These are phyloP conservation scores for Chrysocyon brachyurus DNA, from an alignment of 2,797 vertebrate species.

Conservation along the genomic window DNA sequence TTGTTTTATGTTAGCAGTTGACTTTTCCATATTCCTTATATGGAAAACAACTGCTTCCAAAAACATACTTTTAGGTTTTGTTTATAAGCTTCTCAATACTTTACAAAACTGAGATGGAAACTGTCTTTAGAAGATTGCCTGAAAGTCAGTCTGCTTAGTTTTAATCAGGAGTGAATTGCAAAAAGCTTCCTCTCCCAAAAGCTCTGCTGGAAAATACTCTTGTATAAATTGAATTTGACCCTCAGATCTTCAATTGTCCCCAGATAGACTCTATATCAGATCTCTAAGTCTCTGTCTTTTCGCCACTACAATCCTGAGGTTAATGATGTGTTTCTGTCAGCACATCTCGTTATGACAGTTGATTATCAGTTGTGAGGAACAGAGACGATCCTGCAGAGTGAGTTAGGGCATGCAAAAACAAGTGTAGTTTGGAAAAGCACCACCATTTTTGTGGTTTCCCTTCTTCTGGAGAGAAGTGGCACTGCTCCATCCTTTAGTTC, in stretches of 20 bases:
- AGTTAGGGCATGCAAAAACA: not conserved
- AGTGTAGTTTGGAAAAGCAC: not conserved
- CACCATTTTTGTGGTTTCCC: not conserved
- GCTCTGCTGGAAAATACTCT: not conserved
- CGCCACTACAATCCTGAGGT: not conserved
- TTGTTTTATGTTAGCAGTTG: slow-evolving; percentile 14
- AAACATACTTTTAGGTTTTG: slow-evolving; percentile 23
- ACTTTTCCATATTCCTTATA: slow-evolving; percentile 37
- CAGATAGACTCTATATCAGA: not conserved
- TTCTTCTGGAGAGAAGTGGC: not conserved
- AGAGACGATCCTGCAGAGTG: not conserved
- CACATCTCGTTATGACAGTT: not conserved
- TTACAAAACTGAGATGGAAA: slow-evolving; percentile 33
- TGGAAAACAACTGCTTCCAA: not conserved
- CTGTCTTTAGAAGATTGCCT: slow-evolving; percentile 17
- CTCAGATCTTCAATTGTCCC: not conserved
- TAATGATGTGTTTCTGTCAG: not conserved
- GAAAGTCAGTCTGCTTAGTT: not conserved
- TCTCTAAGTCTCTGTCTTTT: not conserved
- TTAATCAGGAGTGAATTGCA: not conserved
- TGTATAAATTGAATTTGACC: not conserved
- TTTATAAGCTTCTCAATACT: slow-evolving; percentile 4
- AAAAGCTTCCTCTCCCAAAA: not conserved
- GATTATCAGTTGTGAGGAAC: not conserved
- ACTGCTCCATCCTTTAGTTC: not conserved